A percentile compares a stretch with the other conserved stretches of the same genome.
Conservation (phyloP, 2,888 invertebrate species). For the Steinernema hermaphroditum region DNA sequence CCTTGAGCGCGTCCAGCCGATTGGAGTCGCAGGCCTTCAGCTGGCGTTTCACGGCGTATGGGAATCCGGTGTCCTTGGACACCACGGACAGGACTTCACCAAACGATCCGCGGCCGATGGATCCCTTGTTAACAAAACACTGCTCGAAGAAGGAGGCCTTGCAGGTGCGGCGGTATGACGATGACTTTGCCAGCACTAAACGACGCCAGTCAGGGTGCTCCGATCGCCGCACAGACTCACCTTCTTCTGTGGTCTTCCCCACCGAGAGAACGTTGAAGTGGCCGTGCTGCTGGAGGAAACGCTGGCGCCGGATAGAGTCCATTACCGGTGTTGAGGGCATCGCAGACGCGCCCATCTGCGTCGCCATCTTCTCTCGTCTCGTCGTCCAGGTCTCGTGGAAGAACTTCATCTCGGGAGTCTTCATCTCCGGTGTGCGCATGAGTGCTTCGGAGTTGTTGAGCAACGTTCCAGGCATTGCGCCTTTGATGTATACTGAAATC, state of each 20-base stretch:
- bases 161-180: not conserved
- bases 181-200: not conserved
- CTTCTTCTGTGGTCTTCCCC: not conserved
- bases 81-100: slow-evolving; percentile 70
- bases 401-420: no score
- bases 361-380: no score
- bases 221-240: not conserved
- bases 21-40: slow-evolving; percentile 45
- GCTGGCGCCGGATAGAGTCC: no score
- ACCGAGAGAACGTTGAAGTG: not conserved
- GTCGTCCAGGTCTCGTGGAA: no score
- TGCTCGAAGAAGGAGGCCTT: slow-evolving; percentile 75
- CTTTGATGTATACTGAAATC: no score
- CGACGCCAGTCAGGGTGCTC: not conserved
- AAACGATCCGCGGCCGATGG: slow-evolving; percentile 78
- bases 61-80: slow-evolving; percentile 67
- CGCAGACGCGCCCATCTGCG: no score
- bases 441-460: no score
- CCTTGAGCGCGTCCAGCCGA: slow-evolving; percentile 49
- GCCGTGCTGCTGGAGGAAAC: not conserved
- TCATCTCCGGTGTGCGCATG: no score
- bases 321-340: no score
- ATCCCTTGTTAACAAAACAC: slow-evolving; percentile 73
- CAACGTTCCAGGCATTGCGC: no score
- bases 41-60: slow-evolving; percentile 77